Evolutionary conservation across 1,140 invertebrate genomes (phyloP).

Genomic region (Metaphire vulgaris): DNA sequence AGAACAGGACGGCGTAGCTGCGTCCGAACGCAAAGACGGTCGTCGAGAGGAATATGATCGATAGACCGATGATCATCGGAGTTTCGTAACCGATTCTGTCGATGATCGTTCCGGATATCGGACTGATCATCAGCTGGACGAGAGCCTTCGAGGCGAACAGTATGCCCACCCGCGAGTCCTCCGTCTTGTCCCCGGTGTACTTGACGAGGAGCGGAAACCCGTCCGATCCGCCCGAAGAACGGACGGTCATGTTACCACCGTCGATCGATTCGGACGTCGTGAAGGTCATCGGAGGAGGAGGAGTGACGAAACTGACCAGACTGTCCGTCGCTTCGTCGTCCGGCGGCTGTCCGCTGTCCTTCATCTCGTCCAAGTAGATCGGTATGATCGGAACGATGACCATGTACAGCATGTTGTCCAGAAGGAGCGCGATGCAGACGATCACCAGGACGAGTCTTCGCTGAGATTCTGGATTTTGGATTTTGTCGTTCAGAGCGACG

Average conservation of each 20-base stretch:
- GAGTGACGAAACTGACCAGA: too few species aligned
- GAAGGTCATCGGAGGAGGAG: too few species aligned
- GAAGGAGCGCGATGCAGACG: slow-evolving; percentile 88
- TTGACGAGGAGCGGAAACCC: slow-evolving; percentile 21
- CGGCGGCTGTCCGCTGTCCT: slow-evolving; percentile 51
- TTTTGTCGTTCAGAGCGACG: slow-evolving; percentile 17
- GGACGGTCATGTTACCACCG: too few species aligned
- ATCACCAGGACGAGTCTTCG: slow-evolving; percentile 86
- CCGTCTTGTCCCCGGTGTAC: slow-evolving; percentile 64
- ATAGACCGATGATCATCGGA: slow-evolving; percentile 97
- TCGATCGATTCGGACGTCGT: slow-evolving; percentile 40
- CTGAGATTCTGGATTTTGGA: slow-evolving; percentile 66
- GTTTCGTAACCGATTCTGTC: slow-evolving; percentile 98
- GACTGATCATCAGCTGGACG: slow-evolving; percentile 95
- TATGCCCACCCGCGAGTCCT: slow-evolving; percentile 90
- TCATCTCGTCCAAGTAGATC: slow-evolving; percentile 83
- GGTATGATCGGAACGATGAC: slow-evolving; percentile 99
- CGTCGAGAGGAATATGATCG: slow-evolving; percentile 97
- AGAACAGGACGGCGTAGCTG: slow-evolving; percentile 91
- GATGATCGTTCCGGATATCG: slow-evolving; percentile 94
- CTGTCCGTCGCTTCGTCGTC: too few species aligned
- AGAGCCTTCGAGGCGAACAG: slow-evolving; percentile 98
- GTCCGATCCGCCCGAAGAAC: too few species aligned
- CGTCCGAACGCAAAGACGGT: slow-evolving; percentile 95
- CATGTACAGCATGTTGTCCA: slow-evolving; percentile 88